Percentiles rank a stretch among this genome's conserved stretches.
phyloP scores from a whole-genome alignment of 2,113 vertebrate species.

The Sterna hirundo region DNA sequence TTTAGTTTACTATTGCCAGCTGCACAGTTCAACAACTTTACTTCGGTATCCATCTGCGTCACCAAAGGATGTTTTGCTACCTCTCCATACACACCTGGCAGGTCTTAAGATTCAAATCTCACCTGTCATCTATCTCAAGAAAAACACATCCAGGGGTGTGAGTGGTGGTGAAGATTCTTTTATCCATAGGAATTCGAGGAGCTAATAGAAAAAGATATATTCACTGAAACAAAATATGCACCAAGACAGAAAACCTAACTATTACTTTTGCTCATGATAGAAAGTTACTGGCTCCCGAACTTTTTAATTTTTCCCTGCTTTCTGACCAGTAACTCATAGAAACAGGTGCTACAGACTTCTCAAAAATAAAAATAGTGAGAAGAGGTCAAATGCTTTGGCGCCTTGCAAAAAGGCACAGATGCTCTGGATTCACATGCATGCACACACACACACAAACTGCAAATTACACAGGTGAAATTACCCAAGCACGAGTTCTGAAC shows the following conservation, averaged over 20 bases:
- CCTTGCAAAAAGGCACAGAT: not conserved
- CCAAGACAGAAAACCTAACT: not conserved
- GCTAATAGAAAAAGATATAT: slow-evolving; percentile 68
- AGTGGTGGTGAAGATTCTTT: slow-evolving; percentile 92
- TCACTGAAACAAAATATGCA: not conserved
- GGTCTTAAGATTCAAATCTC: not conserved
- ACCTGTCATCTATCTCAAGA: slow-evolving; percentile 92
- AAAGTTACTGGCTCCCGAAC: not conserved
- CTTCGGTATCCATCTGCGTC: not conserved
- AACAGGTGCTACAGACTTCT: not conserved
- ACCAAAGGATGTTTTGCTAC: not conserved
- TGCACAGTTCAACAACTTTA: not conserved
- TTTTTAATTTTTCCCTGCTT: not conserved
- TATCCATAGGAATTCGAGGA: slow-evolving; percentile 87
- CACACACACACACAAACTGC: not conserved
- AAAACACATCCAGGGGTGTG: slow-evolving; percentile 91
- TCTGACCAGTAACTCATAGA: not conserved
- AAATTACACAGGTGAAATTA: not conserved
- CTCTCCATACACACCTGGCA: not conserved
- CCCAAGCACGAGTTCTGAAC: not conserved
- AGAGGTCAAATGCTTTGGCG: not conserved
- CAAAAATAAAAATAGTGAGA: not conserved
- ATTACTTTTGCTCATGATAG: not conserved
- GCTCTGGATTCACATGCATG: not conserved
- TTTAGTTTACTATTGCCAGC: not conserved